phyloP scores from a whole-genome alignment of 2,113 vertebrate genomes.

The Eonycteris spelaea region DNA sequence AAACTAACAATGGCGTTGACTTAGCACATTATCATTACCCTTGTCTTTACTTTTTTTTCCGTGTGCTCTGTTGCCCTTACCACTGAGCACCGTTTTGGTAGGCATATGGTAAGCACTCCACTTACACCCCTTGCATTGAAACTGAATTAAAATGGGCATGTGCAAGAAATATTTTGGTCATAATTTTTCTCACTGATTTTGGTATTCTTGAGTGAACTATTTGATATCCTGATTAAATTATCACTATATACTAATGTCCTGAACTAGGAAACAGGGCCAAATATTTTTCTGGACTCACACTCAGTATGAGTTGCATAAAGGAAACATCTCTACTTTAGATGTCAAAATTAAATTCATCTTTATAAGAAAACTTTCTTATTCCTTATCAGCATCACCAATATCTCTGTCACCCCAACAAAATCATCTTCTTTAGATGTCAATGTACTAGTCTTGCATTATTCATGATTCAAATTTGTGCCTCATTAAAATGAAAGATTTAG shows the following conservation, averaged over 20 bases:
- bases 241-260: neutral
- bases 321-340: neutral
- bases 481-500: neutral
- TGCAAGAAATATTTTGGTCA: neutral
- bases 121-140: neutral
- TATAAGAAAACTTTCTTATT: neutral
- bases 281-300: neutral
- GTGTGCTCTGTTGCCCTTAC: neutral
- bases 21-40: neutral
- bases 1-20: neutral
- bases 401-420: neutral
- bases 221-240: neutral
- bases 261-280: neutral
- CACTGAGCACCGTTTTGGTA: neutral
- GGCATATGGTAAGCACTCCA: neutral
- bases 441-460: neutral
- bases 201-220: neutral
- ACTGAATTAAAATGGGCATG: neutral
- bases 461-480: conserved; percentile 18
- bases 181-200: neutral
- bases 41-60: conserved; percentile 7
- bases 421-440: neutral
- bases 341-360: conserved; percentile 10
- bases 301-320: neutral
- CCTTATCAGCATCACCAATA: neutral